Conservation (phyloP, 2,888 invertebrate genomes). For the Rhimphoctona megacephalus region DNA sequence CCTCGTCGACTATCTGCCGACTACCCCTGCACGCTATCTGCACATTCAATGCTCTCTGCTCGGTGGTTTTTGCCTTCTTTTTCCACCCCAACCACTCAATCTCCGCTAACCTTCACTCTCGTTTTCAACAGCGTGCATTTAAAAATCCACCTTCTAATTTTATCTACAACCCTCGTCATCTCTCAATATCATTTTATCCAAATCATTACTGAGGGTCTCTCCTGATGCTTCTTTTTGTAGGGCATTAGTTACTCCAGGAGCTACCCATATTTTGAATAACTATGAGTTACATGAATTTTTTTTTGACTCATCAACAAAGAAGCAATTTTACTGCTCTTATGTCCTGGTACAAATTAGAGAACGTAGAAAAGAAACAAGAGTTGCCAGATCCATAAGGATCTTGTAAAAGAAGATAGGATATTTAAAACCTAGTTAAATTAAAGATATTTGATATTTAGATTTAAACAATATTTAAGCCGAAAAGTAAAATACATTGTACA, state of each 20-base stretch:
- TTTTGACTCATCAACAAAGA: neutral
- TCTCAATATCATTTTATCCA: neutral
- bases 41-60: conserved; percentile 36
- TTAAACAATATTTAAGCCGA: neutral
- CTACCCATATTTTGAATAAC: neutral
- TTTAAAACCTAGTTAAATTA: neutral
- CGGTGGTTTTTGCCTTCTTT: conserved; percentile 60
- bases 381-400: neutral
- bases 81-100: conserved; percentile 41
- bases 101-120: conserved; percentile 42
- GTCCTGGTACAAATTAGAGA: neutral
- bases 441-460: neutral
- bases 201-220: neutral
- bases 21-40: conserved; percentile 37
- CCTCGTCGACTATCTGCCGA: conserved; percentile 64
- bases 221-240: neutral
- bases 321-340: neutral
- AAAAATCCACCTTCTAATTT: conserved; percentile 25
- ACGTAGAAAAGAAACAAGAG: neutral
- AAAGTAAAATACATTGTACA: neutral
- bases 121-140: conserved; percentile 35
- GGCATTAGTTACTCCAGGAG: neutral
- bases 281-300: neutral
- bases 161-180: neutral
- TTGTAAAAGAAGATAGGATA: neutral